Conservation (phyloP, 2,888 invertebrate genomes). For the Stegophylla sp. region DNA sequence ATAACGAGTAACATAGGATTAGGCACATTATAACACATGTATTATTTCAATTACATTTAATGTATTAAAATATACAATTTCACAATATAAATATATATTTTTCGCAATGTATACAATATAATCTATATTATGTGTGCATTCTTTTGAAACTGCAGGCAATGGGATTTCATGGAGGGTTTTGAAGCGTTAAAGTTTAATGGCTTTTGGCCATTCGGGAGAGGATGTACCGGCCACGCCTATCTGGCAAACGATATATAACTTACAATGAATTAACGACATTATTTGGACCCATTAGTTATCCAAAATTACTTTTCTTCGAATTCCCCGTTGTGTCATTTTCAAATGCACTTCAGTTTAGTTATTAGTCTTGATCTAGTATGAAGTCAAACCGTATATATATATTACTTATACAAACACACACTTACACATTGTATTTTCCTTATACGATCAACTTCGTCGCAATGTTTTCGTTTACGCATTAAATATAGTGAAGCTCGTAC, state of each 20-base stretch:
- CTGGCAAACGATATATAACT: conserved; percentile 32
- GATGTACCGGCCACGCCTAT: conserved; percentile 53
- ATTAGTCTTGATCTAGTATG: conserved; percentile 38
- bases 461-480: not conserved
- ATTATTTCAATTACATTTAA: too few species aligned
- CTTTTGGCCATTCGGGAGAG: conserved; percentile 57
- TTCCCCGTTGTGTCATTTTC: conserved; percentile 58
- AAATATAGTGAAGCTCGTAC: not conserved
- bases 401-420: not conserved
- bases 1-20: too few species aligned
- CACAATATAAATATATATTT: too few species aligned
- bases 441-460: not conserved
- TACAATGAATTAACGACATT: conserved; percentile 57
- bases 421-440: not conserved
- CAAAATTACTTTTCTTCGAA: conserved; percentile 57
- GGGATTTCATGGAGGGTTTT: conserved; percentile 50
- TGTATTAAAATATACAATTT: too few species aligned
- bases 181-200: conserved; percentile 59
- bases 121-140: not conserved
- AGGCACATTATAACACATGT: too few species aligned
- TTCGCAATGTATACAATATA: too few species aligned
- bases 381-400: not conserved
- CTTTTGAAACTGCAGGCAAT: conserved; percentile 33
- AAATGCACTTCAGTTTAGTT: conserved; percentile 44
- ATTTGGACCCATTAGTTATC: conserved; percentile 57